Conservation (phyloP, 2,888 invertebrate genomes). For the Lysandra bellargus region DNA sequence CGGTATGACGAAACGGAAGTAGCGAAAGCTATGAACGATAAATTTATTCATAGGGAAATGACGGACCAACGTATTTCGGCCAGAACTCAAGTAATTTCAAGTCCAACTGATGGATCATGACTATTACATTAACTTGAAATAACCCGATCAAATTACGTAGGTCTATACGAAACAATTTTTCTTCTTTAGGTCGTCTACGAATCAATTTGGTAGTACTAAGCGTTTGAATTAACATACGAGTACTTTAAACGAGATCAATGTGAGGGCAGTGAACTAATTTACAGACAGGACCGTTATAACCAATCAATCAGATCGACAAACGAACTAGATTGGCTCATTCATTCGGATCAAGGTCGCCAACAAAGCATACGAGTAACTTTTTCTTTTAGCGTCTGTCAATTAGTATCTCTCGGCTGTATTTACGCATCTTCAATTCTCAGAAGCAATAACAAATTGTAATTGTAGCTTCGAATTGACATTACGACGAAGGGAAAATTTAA, state of each 20-base stretch:
- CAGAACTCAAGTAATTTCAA: no score
- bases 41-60: no score
- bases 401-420: conserved; percentile 10
- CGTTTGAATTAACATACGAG: neutral
- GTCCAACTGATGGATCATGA: no score
- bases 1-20: neutral
- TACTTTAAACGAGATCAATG: conserved; percentile 22
- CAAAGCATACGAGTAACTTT: neutral
- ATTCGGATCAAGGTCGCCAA: conserved; percentile 10
- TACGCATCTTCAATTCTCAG: neutral
- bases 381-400: conserved; percentile 19
- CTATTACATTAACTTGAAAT: no score
- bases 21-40: neutral
- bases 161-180: no score
- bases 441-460: neutral
- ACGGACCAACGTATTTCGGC: no score
- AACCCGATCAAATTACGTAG: no score
- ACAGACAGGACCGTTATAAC: conserved; percentile 11
- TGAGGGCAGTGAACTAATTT: conserved; percentile 11
- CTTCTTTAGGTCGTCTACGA: neutral
- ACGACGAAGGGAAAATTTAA: neutral
- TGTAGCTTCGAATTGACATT: neutral
- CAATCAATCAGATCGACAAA: conserved; percentile 21
- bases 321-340: conserved; percentile 14
- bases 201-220: neutral